Evolutionary conservation across 2,797 vertebrate genomes (phyloP).

Genomic region (Lepus oiostolus): DNA sequence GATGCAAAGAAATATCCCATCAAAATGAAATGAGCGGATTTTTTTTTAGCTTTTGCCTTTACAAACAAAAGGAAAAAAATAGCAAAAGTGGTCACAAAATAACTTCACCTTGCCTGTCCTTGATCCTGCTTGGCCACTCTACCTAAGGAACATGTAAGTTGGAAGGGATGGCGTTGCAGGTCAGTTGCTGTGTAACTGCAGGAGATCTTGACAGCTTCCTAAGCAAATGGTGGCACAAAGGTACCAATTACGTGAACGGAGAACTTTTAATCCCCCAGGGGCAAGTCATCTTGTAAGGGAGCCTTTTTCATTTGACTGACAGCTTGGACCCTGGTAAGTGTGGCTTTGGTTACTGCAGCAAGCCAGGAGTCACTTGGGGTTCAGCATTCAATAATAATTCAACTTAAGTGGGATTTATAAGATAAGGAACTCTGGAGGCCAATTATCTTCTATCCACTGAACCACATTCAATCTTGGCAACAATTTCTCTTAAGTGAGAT

Average conservation of each 20-base stretch:
- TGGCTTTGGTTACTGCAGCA: not conserved
- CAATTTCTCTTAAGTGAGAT: not conserved
- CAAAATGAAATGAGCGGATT: slow-evolving; percentile 21
- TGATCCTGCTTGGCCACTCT: not conserved
- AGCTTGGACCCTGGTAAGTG: too few relatives aligned
- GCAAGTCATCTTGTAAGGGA: not conserved
- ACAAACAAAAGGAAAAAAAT: slow-evolving; percentile 39
- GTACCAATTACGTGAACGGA: not conserved
- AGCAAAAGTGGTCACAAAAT: not conserved
- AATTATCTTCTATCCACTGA: not conserved
- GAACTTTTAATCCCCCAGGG: not conserved
- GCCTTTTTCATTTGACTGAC: not conserved
- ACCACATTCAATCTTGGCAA: not conserved
- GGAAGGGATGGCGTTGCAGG: not conserved
- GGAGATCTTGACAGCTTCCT: not conserved
- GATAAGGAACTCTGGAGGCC: not conserved
- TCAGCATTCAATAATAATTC: not conserved
- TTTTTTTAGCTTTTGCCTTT: slow-evolving; percentile 16
- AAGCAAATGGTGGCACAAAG: not conserved
- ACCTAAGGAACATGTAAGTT: not conserved
- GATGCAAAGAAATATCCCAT: slow-evolving; percentile 62
- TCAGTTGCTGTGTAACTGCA: not conserved
- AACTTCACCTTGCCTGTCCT: not conserved
- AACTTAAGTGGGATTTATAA: not conserved
- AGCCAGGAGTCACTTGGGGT: not conserved